Base-by-base conservation (phyloP, 1,140 invertebrate genomes). In the Drosophila nannoptera region DNA sequence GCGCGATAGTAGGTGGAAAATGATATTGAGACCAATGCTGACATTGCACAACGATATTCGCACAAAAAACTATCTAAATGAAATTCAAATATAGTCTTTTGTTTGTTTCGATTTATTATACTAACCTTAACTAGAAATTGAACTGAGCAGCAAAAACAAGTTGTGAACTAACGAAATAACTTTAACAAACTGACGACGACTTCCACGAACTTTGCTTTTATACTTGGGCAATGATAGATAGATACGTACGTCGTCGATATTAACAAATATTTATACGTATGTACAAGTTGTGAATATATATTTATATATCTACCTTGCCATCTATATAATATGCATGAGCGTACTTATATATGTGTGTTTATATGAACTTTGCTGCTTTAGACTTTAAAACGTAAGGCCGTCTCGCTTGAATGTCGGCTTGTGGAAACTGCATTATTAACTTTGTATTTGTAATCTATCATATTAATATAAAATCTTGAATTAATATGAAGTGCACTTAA, bases 121-220 rank as follows among this genome's bases (percentile, higher is more conserved):
- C 76, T 73, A 83, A 80, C 64, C 63, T 73, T 52, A 54, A 58
- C 40, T 58, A 50, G 42, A 54, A 43, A 32, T 53, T 45, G 14
- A 46, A 14, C 14, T 56, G 45, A 36, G 8, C 42, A n/a, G 32
- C 45, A 29, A 45, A 33, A 43, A 77, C 62, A 58, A 67, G 80
- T 74, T 86, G 80, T 69, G 69, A 43, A 76, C 59, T 75, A 70
- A 49, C 73, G 69, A 70, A 80, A 69, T 53, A 70, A 77, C 81
- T 86, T 60, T 43, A 84, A 71, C 81, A 68, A 80, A 83, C 80
- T 83, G 81, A 74, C 59, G 68, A 83, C 75, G 59, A 60, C 74
- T 56, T 80, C 80, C 68, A 77, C 73, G 80, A 54, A 62, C 73
- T 74, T 78, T 45, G 80, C 80, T 83, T 83, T 83, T 83, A 83